Evolutionary conservation across 2,113 vertebrate genomes (phyloP).

Genomic region (Dromas ardeola): DNA sequence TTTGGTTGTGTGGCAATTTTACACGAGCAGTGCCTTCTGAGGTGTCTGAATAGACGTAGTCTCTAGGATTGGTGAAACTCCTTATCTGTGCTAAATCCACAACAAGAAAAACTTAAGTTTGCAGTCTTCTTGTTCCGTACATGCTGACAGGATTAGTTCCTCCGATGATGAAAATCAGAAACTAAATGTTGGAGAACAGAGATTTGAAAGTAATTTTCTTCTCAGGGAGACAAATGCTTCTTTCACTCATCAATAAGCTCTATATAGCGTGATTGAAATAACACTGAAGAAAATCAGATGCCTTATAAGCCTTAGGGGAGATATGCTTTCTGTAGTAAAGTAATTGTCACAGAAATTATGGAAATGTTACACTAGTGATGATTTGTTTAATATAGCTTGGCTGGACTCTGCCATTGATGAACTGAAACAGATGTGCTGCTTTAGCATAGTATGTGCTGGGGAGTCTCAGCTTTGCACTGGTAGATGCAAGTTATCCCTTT

Average conservation of each 20-base stretch:
- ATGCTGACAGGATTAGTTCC: neutral
- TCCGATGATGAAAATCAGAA: slow-evolving; percentile 40
- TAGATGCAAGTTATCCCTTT: neutral
- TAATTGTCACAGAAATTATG: slow-evolving; percentile 65
- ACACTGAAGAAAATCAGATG: slow-evolving; percentile 54
- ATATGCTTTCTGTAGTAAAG: slow-evolving; percentile 54
- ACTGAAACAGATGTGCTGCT: slow-evolving; percentile 59
- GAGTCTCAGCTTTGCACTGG: neutral
- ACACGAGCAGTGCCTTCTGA: neutral
- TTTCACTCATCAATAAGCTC: slow-evolving; percentile 47
- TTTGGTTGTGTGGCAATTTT: neutral
- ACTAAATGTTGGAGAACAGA: neutral
- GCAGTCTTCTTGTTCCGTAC: neutral
- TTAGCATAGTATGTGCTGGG: neutral
- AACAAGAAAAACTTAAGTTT: neutral
- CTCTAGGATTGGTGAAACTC: neutral
- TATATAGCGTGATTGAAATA: slow-evolving; percentile 38
- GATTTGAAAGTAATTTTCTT: slow-evolving; percentile 43
- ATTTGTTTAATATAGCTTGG: slow-evolving; percentile 63
- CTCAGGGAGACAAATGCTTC: slow-evolving; percentile 36
- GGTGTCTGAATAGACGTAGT: neutral
- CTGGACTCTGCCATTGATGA: slow-evolving; percentile 45
- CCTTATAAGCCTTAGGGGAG: slow-evolving; percentile 58
- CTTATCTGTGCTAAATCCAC: neutral
- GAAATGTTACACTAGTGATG: slow-evolving; percentile 61